Percentiles rank a stretch among this genome's conserved stretches.
phyloP scores from a whole-genome alignment of 2,888 invertebrate species.

The Phyto melanocephala region DNA sequence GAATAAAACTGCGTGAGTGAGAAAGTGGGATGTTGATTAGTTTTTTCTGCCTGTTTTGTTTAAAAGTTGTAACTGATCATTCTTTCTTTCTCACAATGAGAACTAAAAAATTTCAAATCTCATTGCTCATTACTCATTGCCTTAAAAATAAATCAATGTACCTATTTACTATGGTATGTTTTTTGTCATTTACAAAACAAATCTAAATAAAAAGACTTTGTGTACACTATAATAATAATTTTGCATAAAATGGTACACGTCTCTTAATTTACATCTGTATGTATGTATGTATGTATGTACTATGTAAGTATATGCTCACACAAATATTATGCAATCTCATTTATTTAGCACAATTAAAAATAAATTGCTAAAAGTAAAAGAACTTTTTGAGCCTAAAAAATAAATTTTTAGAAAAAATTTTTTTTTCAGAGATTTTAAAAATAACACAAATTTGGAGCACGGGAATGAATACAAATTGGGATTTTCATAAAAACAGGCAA shows the following conservation, averaged over 20 bases:
- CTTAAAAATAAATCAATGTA: too few species aligned
- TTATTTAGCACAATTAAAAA: conserved; percentile 52
- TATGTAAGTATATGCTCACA: not conserved
- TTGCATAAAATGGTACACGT: not conserved
- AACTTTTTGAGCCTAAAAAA: not conserved
- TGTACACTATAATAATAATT: not conserved
- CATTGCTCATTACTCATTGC: too few species aligned
- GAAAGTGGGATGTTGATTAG: too few species aligned
- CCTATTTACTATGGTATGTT: too few species aligned
- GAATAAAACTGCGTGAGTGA: too few species aligned
- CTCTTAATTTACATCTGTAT: not conserved
- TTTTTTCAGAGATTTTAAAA: conserved; percentile 25
- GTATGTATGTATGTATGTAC: too few species aligned
- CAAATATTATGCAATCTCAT: conserved; percentile 4
- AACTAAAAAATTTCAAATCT: too few species aligned
- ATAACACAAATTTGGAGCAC: conserved; percentile 20
- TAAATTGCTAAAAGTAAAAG: not conserved
- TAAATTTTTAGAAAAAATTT: not conserved
- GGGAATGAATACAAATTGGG: conserved; percentile 49
- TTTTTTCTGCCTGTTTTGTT: too few species aligned
- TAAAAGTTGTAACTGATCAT: too few species aligned
- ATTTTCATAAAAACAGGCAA: not conserved
- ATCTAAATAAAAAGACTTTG: not conserved
- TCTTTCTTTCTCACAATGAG: too few species aligned
- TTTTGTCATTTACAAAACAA: not conserved